phyloP scores from a whole-genome alignment of 2,888 invertebrate genomes.

The Drosophila glabriapex region DNA sequence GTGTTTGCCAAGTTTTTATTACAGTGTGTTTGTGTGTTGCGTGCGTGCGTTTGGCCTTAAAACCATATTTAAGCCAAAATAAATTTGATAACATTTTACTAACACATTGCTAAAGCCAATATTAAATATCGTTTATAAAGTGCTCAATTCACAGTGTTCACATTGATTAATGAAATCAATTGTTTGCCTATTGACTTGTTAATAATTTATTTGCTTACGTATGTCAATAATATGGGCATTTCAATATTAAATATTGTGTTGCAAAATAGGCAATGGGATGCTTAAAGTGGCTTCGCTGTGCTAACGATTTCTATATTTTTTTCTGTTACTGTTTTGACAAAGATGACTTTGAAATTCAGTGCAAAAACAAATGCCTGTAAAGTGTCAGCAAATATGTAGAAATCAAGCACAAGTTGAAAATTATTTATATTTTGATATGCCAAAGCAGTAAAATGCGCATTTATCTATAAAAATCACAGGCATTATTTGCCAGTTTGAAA shows the following conservation, averaged over 20 bases:
- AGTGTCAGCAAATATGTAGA: background rate
- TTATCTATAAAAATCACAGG: background rate
- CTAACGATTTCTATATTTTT: background rate
- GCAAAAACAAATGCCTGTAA: background rate
- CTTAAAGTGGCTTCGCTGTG: background rate
- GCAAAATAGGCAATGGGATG: background rate
- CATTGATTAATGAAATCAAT: conserved; percentile 1
- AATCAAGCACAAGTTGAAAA: background rate
- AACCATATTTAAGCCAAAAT: conserved; percentile 23
- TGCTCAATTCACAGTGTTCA: conserved; percentile 6
- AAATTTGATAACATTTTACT: conserved; percentile 17
- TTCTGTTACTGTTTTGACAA: background rate
- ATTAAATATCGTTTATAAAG: conserved; percentile 5
- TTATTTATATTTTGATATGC: background rate
- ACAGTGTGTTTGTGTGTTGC: background rate
- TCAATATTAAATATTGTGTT: conserved; percentile 2
- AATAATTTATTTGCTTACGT: background rate
- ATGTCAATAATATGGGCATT: background rate
- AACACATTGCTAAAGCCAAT: background rate
- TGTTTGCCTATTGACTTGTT: background rate
- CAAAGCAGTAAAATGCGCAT: background rate
- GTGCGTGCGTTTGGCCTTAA: conserved; percentile 1
- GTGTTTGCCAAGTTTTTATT: conserved; percentile 16
- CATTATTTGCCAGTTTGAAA: conserved; percentile 9
- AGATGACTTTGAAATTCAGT: background rate